phyloP scores from a whole-genome alignment of 2,113 vertebrate genomes.

The Peromyscus californicus region DNA sequence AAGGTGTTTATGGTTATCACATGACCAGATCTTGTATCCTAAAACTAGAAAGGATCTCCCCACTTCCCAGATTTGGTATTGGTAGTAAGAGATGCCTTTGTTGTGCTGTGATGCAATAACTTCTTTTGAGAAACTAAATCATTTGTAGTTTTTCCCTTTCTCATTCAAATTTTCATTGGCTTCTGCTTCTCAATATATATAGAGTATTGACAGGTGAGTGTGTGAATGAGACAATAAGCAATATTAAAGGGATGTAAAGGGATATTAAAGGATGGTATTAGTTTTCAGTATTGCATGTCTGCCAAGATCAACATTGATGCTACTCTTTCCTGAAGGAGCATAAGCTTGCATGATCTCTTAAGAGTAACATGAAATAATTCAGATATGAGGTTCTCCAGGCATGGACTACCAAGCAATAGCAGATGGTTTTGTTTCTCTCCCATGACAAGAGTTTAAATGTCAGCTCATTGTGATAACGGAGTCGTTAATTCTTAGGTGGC shows the following conservation, averaged over 20 bases:
- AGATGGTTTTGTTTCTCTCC: constrained; percentile 27
- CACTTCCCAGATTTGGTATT: neutral
- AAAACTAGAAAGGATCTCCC: neutral
- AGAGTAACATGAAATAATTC: neutral
- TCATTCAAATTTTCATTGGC: neutral
- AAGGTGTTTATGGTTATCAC: neutral
- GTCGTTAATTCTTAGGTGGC: constrained; percentile 66
- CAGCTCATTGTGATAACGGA: constrained; percentile 64
- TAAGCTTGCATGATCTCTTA: neutral
- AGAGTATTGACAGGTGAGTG: neutral
- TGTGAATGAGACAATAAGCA: neutral
- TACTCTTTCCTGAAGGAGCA: neutral
- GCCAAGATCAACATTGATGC: neutral
- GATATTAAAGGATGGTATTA: neutral
- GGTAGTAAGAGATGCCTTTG: neutral
- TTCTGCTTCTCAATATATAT: neutral
- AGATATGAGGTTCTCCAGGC: neutral
- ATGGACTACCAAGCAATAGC: neutral
- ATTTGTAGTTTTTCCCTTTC: neutral
- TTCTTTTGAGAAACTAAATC: constrained; percentile 6
- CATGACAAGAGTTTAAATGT: constrained; percentile 54
- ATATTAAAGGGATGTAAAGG: neutral
- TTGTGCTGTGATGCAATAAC: neutral
- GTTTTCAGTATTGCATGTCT: neutral
- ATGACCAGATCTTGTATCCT: neutral